A percentile compares a stretch with the other conserved stretches of the same genome.
These are phyloP conservation scores for Eurois occulta DNA, from an alignment of 2,888 invertebrate genomes.

Conservation along the genomic window DNA sequence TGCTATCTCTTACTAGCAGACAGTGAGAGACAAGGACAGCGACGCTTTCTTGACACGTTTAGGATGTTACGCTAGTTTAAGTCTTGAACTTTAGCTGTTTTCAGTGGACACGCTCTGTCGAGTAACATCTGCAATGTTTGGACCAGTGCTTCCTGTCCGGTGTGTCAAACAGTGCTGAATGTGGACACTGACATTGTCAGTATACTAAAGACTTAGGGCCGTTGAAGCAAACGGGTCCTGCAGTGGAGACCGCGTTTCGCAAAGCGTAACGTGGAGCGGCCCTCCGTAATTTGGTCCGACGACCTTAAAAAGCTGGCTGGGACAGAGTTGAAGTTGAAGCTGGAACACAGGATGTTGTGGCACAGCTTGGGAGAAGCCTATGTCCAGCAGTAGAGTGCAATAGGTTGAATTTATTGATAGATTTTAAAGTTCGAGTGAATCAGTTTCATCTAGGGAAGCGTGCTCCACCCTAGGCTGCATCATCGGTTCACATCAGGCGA, in stretches of 20 bases:
- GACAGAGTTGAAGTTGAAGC: background rate
- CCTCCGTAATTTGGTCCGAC: background rate
- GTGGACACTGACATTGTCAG: background rate
- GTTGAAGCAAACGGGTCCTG: background rate
- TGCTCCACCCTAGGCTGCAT: too few relatives aligned
- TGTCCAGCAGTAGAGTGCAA: background rate
- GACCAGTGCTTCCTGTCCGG: background rate
- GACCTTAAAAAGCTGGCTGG: background rate
- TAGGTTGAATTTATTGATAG: background rate
- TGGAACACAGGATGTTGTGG: background rate
- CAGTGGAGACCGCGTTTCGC: background rate
- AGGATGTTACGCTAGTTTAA: background rate
- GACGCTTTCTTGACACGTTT: background rate
- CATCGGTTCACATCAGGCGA: too few relatives aligned
- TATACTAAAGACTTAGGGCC: fast-evolving
- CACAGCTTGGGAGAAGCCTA: background rate
- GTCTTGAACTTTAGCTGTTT: background rate
- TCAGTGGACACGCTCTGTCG: background rate
- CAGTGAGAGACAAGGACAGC: background rate
- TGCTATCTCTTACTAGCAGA: background rate
- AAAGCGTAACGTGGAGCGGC: too few relatives aligned
- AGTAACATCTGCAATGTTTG: background rate
- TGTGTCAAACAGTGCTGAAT: background rate
- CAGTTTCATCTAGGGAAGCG: too few relatives aligned
- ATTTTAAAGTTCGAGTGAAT: too few relatives aligned